These are phyloP conservation scores for Muscicapa adusta DNA, from an alignment of 2,113 vertebrate genomes.

Conservation along the genomic window DNA sequence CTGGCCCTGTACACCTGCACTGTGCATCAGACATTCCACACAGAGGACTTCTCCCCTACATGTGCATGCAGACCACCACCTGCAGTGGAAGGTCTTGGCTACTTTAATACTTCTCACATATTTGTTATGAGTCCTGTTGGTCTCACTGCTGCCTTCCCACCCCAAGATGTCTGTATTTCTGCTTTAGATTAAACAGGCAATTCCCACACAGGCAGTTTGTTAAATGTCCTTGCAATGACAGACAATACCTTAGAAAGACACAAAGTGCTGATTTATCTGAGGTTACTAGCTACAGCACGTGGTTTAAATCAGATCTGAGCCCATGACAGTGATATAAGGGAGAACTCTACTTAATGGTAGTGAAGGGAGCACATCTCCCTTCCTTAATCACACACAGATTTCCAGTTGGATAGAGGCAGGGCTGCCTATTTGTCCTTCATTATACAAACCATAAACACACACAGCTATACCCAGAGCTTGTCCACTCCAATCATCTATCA, in stretches of 20 bases:
- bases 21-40: neutral
- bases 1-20: neutral
- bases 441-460: slow-evolving; percentile 30
- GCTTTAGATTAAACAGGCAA: slow-evolving; percentile 24
- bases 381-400: slow-evolving; percentile 51
- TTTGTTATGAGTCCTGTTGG: neutral
- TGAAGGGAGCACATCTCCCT: slow-evolving; percentile 26
- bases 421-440: slow-evolving; percentile 34
- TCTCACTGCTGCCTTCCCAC: neutral
- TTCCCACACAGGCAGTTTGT: slow-evolving; percentile 21
- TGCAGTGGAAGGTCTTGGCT: neutral
- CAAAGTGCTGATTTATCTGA: slow-evolving; percentile 4
- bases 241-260: slow-evolving; percentile 18
- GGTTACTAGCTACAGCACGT: slow-evolving; percentile 25
- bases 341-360: neutral
- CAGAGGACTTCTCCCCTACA: neutral
- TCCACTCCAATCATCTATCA: neutral
- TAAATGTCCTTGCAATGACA: neutral
- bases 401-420: neutral
- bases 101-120: neutral
- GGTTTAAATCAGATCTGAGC: slow-evolving; percentile 19
- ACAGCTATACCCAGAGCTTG: neutral
- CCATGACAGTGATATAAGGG: neutral
- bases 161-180: neutral
- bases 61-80: neutral